Conservation (phyloP, 2,113 vertebrate species). For the Antidorcas marsupialis region DNA sequence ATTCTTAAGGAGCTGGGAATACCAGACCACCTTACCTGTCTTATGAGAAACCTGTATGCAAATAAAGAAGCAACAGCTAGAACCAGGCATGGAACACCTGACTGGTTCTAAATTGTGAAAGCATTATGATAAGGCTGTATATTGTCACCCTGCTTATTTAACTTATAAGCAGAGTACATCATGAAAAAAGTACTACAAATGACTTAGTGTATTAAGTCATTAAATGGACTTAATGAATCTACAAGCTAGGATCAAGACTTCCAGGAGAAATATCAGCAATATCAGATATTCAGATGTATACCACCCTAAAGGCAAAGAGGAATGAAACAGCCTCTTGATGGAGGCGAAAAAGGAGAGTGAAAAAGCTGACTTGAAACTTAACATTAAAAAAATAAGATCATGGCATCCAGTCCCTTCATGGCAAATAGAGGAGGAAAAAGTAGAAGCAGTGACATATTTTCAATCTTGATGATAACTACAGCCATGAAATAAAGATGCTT, state of each 20-base stretch:
- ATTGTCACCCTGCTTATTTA: not conserved
- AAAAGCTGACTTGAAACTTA: not conserved
- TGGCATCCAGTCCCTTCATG: not conserved
- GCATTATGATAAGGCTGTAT: not conserved
- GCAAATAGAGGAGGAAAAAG: not conserved
- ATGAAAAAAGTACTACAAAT: not conserved
- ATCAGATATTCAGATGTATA: not conserved
- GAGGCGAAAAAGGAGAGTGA: not conserved
- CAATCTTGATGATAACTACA: not conserved
- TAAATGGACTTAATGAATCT: not conserved
- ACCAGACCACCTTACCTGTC: not conserved
- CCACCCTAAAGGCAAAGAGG: not conserved
- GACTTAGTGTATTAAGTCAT: too few species aligned
- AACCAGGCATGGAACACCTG: not conserved
- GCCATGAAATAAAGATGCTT: not conserved
- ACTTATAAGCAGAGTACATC: not conserved
- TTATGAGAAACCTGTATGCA: not conserved
- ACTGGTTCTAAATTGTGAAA: not conserved
- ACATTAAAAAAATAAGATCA: not conserved
- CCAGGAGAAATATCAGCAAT: not conserved
- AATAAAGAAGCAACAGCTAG: not conserved
- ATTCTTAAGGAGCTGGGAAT: not conserved
- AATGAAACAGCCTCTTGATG: not conserved
- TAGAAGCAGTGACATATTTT: not conserved
- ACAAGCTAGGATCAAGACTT: not conserved